Conservation (phyloP, 35 echinoderm and acorn worm species). For the Apostichopus japonicus region DNA sequence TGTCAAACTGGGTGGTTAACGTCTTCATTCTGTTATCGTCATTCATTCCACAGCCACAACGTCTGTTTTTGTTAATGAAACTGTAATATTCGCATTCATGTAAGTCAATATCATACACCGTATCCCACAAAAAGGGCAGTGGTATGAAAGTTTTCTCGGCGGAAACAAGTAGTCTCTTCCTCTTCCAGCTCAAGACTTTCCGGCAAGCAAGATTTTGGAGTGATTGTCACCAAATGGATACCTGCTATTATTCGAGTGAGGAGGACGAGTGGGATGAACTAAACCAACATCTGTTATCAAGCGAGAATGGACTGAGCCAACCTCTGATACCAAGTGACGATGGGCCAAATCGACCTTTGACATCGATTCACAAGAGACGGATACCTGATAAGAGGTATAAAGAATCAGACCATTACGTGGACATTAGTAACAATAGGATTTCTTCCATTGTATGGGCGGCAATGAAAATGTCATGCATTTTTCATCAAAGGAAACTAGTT, state of each 20-base stretch:
- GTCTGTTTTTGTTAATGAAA: no score
- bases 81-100: no score
- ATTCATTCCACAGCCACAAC: no score
- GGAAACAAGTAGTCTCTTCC: no score
- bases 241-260: not conserved
- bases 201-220: no score
- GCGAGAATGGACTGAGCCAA: not conserved
- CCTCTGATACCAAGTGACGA: not conserved
- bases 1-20: no score
- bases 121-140: no score
- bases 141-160: no score
- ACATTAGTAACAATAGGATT: not conserved
- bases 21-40: no score
- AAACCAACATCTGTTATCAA: not conserved
- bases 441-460: not conserved
- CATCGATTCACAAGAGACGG: not conserved
- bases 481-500: not conserved
- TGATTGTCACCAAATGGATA: not conserved
- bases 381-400: not conserved
- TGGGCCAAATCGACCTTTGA: not conserved
- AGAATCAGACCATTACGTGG: not conserved
- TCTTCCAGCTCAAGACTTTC: no score
- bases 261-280: not conserved
- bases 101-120: no score
- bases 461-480: slow-evolving; percentile 33